phyloP scores from a whole-genome alignment of 1,140 invertebrate species.

The Trachelipus rathkii region DNA sequence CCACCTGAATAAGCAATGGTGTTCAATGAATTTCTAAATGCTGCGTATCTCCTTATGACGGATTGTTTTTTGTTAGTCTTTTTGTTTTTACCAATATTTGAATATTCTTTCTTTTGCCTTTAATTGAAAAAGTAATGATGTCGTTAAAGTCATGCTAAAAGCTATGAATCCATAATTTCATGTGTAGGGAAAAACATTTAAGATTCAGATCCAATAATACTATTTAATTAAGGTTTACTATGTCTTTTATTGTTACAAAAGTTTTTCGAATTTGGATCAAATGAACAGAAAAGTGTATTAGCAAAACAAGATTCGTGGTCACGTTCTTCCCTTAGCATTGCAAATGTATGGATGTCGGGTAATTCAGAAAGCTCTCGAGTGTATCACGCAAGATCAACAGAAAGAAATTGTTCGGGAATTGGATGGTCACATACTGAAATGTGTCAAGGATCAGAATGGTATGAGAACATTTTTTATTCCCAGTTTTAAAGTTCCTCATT shows the following conservation, averaged over 20 bases:
- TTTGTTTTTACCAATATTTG: no score
- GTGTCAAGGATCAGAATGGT: conserved; percentile 98
- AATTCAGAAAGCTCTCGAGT: conserved; percentile 98
- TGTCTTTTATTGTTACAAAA: no score
- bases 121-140: no score
- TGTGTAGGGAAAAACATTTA: no score
- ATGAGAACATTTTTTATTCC: background rate
- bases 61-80: conserved; percentile 83
- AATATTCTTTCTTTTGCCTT: no score
- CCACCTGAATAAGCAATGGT: conserved; percentile 96
- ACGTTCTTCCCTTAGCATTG: conserved; percentile 90
- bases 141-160: no score
- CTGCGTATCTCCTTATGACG: conserved; percentile 96
- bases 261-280: conserved; percentile 98
- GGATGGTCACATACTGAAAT: conserved; percentile 95
- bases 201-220: no score
- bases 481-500: no score
- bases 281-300: conserved; percentile 93
- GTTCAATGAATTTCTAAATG: conserved; percentile 92
- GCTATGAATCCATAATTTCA: no score
- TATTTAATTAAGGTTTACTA: no score
- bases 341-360: conserved; percentile 99
- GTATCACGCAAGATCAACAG: conserved; percentile 94
- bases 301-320: conserved; percentile 89
- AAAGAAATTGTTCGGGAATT: conserved; percentile 95